Conservation (phyloP, 2,113 vertebrate species). For the Periophthalmus modestus region DNA sequence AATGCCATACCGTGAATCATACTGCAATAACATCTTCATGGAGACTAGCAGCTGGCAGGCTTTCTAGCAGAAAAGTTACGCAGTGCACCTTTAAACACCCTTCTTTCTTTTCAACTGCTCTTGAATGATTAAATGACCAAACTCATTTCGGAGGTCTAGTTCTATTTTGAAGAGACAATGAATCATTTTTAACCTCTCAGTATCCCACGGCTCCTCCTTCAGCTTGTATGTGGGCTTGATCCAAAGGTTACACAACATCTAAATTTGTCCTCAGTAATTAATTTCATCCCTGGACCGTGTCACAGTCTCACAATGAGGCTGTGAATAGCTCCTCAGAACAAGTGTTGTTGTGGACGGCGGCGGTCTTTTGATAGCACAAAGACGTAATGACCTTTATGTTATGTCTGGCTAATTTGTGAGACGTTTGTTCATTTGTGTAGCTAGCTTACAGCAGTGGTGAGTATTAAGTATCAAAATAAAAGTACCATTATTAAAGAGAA, state of each 20-base stretch:
- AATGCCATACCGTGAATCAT: too few relatives aligned
- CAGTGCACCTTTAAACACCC: not conserved
- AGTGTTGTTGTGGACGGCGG: not conserved
- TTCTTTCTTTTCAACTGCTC: not conserved
- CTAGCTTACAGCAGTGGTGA: not conserved
- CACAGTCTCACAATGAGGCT: conserved; percentile 28
- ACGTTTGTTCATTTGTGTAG: conserved; percentile 39
- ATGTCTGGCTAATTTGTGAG: conserved; percentile 37
- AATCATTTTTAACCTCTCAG: not conserved
- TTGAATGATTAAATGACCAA: not conserved
- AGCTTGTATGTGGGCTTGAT: not conserved
- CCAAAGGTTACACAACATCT: not conserved
- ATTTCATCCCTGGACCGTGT: conserved; percentile 27
- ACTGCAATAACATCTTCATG: not conserved
- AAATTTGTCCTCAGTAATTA: conserved; percentile 40
- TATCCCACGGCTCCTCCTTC: not conserved
- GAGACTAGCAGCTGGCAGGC: not conserved
- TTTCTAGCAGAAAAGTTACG: too few relatives aligned
- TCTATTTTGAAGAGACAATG: not conserved
- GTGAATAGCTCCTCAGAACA: conserved; percentile 24
- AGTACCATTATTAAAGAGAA: not conserved
- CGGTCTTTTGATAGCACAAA: conserved; percentile 2
- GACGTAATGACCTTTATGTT: conserved; percentile 46
- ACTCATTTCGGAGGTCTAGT: not conserved
- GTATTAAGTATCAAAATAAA: not conserved